These are phyloP conservation scores for Watsonalla cultraria DNA, from an alignment of 2,888 invertebrate genomes.

Conservation along the genomic window DNA sequence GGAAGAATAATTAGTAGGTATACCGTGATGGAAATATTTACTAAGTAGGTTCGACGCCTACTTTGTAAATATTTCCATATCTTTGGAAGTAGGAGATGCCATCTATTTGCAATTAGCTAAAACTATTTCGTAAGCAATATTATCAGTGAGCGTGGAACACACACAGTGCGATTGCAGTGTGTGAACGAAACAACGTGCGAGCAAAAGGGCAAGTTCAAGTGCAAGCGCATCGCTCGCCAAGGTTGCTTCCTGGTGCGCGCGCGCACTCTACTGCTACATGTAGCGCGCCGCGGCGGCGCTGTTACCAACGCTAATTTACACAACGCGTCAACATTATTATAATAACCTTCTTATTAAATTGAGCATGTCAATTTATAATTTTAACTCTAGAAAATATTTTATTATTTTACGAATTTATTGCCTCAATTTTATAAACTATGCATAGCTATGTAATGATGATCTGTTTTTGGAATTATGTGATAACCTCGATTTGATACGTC, in stretches of 20 bases:
- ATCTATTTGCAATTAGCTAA: neutral
- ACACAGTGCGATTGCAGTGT: conserved; percentile 15
- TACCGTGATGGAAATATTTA: no score
- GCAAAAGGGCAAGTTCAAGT: conserved; percentile 70
- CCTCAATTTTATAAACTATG: no score
- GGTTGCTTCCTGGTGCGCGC: conserved; percentile 69
- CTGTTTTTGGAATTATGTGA: no score
- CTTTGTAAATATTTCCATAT: no score
- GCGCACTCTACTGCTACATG: conserved; percentile 30
- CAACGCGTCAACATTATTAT: neutral
- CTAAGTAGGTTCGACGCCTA: no score
- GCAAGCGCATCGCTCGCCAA: conserved; percentile 53
- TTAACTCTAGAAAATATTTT: no score
- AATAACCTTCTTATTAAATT: neutral
- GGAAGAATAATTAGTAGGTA: no score
- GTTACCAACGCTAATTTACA: neutral
- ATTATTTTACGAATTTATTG: no score
- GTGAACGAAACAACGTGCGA: conserved; percentile 22
- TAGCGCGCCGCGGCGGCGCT: conserved; percentile 3
- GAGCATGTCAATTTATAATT: neutral
- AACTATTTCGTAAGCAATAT: conserved; percentile 10
- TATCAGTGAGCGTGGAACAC: conserved; percentile 17
- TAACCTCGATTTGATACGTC: no score
- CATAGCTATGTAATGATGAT: no score
- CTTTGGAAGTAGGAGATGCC: neutral